A percentile compares a stretch with the other conserved stretches of the same genome.
These are phyloP conservation scores for Tenthredo livida DNA, from an alignment of 2,888 invertebrate species.

Conservation along the genomic window DNA sequence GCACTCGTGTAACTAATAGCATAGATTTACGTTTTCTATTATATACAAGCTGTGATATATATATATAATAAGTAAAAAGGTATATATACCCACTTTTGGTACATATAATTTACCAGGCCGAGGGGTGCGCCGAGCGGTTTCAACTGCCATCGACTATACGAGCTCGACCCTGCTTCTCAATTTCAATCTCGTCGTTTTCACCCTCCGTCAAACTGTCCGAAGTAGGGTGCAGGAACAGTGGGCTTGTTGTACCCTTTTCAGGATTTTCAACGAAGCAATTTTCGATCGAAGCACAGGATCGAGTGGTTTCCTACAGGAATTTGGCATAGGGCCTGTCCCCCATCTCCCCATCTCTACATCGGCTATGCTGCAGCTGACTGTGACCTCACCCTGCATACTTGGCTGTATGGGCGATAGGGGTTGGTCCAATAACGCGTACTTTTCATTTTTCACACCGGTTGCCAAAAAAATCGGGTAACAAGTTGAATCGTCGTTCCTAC, in stretches of 20 bases:
- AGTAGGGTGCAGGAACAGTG: constrained; percentile 16
- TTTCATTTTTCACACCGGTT: background rate
- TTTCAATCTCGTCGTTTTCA: constrained; percentile 41
- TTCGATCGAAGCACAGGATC: constrained; percentile 18
- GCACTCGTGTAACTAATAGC: background rate
- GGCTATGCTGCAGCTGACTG: constrained; percentile 5
- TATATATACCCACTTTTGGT: background rate
- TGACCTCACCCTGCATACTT: constrained; percentile 7
- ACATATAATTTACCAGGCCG: background rate
- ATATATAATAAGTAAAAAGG: background rate
- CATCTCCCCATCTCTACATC: background rate
- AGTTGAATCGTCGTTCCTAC: background rate
- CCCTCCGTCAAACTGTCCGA: constrained; percentile 42
- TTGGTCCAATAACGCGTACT: background rate
- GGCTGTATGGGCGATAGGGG: background rate
- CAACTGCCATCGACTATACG: constrained; percentile 15
- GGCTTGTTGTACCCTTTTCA: constrained; percentile 27
- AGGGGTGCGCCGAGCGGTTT: constrained; percentile 5
- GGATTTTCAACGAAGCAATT: constrained; percentile 27
- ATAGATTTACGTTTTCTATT: background rate
- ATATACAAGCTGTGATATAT: background rate
- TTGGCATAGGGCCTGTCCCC: background rate
- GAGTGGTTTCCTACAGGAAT: constrained; percentile 18
- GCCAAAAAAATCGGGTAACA: background rate
- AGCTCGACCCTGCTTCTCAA: constrained; percentile 29